Evolutionary conservation across 2,113 vertebrate species (phyloP).

Genomic region (Austrofundulus limnaeus): DNA sequence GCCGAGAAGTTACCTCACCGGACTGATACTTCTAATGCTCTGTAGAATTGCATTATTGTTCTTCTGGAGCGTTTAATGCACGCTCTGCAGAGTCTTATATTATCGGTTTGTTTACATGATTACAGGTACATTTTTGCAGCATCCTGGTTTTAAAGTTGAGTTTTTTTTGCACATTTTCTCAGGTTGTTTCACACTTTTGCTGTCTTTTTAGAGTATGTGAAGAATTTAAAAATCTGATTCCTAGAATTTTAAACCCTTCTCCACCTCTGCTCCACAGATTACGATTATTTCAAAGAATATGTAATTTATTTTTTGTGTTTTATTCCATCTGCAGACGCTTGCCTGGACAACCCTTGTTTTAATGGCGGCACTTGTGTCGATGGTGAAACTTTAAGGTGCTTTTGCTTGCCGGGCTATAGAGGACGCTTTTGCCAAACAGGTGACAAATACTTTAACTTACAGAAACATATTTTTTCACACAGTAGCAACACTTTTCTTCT

Average conservation of each 20-base stretch:
- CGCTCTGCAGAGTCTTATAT: neutral
- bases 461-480: neutral
- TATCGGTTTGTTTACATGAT: neutral
- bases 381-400: slow-evolving; percentile 70
- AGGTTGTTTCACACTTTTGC: too few species aligned
- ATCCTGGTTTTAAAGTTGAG: too few species aligned
- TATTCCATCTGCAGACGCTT: slow-evolving; percentile 81
- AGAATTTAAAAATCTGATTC: neutral
- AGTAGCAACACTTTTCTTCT: fast-evolving
- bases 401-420: slow-evolving; percentile 89
- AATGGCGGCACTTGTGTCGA: slow-evolving; percentile 94
- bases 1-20: too few species aligned
- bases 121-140: too few species aligned
- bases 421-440: slow-evolving; percentile 87
- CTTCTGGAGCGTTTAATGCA: neutral
- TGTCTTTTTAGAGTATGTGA: too few species aligned
- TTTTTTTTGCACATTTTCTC: too few species aligned
- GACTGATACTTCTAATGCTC: neutral
- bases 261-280: neutral
- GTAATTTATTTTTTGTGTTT: neutral
- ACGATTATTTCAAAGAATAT: too few species aligned
- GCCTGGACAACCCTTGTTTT: slow-evolving; percentile 85
- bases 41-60: neutral
- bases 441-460: slow-evolving; percentile 32
- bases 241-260: neutral